Evolutionary conservation across 2,797 vertebrate species (phyloP).

Genomic region (Rachycentron canadum): DNA sequence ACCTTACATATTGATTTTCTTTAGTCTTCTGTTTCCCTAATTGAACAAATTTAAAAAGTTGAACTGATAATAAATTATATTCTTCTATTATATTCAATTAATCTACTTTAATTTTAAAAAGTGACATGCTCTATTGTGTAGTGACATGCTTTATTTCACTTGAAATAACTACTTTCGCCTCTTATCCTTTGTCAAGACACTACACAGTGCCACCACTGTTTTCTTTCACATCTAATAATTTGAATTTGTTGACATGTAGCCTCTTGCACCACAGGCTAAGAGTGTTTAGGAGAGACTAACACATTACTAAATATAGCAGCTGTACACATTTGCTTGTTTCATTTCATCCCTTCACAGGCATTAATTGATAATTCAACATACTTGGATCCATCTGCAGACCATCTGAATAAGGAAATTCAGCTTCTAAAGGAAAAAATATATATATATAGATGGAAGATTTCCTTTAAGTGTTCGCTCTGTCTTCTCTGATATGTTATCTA

Average conservation of each 20-base stretch:
- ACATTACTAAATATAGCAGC: slow-evolving; percentile 29
- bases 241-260: slow-evolving; percentile 8
- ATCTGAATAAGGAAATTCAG: slow-evolving; percentile 17
- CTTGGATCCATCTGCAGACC: slow-evolving; percentile 30
- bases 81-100: background rate
- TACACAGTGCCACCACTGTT: background rate
- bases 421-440: background rate
- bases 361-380: slow-evolving; percentile 45
- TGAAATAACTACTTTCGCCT: background rate
- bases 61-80: background rate
- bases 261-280: background rate
- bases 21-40: background rate
- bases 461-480: slow-evolving; percentile 2
- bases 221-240: slow-evolving; percentile 16
- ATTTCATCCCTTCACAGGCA: slow-evolving; percentile 34
- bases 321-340: slow-evolving; percentile 12
- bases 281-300: slow-evolving; percentile 4
- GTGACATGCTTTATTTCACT: background rate
- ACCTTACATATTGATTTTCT: too few species aligned
- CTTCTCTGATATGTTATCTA: background rate
- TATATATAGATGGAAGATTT: background rate
- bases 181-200: slow-evolving; percentile 7
- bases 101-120: background rate
- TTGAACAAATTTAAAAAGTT: background rate
- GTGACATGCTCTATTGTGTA: background rate